Percentiles rank a stretch among this genome's conserved stretches.
Conservation (phyloP, 2,888 invertebrate species). For the Pachymerium ferrugineum region DNA sequence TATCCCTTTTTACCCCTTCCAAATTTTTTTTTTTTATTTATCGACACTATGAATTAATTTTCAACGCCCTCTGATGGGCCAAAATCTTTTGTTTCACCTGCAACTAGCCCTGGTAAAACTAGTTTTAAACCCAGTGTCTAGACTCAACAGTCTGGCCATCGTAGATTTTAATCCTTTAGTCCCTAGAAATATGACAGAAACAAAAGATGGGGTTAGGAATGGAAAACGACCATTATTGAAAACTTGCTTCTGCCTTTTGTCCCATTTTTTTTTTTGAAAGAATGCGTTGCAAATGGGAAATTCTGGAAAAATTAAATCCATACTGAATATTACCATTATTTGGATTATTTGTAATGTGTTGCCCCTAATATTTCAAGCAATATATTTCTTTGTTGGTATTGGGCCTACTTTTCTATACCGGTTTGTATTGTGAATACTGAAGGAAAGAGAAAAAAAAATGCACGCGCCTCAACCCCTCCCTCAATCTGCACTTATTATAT, state of each 20-base stretch:
- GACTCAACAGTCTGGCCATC: conserved; percentile 8
- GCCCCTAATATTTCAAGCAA: neutral
- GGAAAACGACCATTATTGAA: too few relatives aligned
- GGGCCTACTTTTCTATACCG: neutral
- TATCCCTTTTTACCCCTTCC: too few relatives aligned
- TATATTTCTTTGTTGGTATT: neutral
- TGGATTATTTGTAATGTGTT: neutral
- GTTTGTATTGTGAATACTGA: conserved; percentile 11
- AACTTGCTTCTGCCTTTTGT: too few relatives aligned
- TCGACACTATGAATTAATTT: neutral
- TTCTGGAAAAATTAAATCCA: too few relatives aligned
- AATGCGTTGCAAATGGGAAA: neutral
- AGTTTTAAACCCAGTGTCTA: conserved; percentile 12
- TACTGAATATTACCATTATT: neutral
- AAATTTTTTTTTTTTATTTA: neutral
- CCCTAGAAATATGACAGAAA: conserved; percentile 19
- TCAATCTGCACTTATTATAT: conserved; percentile 25
- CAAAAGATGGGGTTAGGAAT: neutral
- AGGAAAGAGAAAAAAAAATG: neutral
- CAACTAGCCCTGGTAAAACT: conserved; percentile 6
- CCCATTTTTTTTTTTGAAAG: too few relatives aligned
- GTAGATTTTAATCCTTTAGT: conserved; percentile 21
- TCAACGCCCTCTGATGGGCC: neutral
- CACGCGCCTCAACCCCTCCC: conserved; percentile 11
- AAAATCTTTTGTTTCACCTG: neutral